Evolutionary conservation across 1,140 invertebrate genomes (phyloP), one percentile per base, ranked within the genome.

Genomic region (Achatina immaculata): DNA sequence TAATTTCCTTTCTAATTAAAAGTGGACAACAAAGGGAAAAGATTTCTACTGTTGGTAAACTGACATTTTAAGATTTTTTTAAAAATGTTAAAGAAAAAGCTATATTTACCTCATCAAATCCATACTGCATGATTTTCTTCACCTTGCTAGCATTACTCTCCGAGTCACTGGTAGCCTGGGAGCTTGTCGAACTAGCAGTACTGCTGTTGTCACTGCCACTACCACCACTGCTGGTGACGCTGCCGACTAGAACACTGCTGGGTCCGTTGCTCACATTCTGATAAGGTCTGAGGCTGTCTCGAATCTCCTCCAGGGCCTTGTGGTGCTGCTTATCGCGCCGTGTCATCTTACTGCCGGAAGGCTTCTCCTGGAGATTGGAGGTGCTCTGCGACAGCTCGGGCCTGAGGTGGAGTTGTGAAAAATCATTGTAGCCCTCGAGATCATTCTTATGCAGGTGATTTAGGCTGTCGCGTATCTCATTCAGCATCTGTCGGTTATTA

Each of bases 301-400:
- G 93, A 88, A 97, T 97, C 91, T 96, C 94, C 90, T 95, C 95
- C 91, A 97, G 93, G 86, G 95, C 95, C 92, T 96, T 96, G 90
- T 96, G 95, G 91, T 95, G 95, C 91, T 96, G 96, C 9, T 74
- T 83, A 58, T 85, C 83, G 24, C 83, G 65, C 19, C 83, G 71
- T 0, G 80, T 82, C 79, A 81, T 81, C 58, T 80, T 85, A 34
- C 75, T 55, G 24, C 80, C 81, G 65, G 77, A 75, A 55, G 78
- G 74, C 74, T 85, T 85, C 69, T 86, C 85, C 48, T 80, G 40
- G 31, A 88, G 80, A 73, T 88, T 88, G 24, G 87, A 86, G 28
- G 88, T 87, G 69, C 85, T 87, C 74, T 88, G 84, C 0, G 84
- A 87, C 36, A 85, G 71, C 66, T 88, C 86, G 0, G 75, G 71